Evolutionary conservation across 2,888 invertebrate genomes (phyloP).

Genomic region (Coenonympha arcania): DNA sequence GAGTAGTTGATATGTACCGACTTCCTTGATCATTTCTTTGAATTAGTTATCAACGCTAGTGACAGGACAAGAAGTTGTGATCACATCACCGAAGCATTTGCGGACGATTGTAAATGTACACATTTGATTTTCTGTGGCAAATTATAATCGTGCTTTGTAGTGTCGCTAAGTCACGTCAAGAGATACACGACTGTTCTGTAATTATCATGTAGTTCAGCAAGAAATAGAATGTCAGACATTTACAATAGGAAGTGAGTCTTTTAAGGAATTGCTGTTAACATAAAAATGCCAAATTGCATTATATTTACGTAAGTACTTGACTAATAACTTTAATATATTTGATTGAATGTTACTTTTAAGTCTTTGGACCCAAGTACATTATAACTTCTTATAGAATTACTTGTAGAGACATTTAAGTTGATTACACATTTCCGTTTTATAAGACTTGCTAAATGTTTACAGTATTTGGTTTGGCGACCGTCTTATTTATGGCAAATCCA

Average conservation of each 20-base stretch:
- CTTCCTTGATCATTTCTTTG: background rate
- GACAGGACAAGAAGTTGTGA: conserved; percentile 6
- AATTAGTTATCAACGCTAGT: background rate
- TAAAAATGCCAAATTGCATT: background rate
- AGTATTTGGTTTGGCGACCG: no score
- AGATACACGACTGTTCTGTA: conserved; percentile 21
- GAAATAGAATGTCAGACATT: conserved; percentile 13
- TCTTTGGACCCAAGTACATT: background rate
- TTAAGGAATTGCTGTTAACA: background rate
- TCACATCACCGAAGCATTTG: conserved; percentile 14
- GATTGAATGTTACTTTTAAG: no score
- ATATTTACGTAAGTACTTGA: background rate
- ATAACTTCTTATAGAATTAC: background rate
- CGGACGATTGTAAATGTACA: conserved; percentile 15
- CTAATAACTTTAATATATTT: no score
- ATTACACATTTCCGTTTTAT: background rate
- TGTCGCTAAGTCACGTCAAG: conserved; percentile 18
- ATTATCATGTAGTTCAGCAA: conserved; percentile 19
- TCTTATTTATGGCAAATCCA: no score
- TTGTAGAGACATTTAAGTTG: background rate
- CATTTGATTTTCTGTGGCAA: conserved; percentile 17
- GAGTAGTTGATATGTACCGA: no score
- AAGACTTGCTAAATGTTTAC: background rate
- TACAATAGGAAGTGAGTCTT: conserved; percentile 6
- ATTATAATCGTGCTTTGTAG: conserved; percentile 17